Evolutionary conservation across 1,140 invertebrate species (phyloP).

Genomic region (Drosophila arawakana): DNA sequence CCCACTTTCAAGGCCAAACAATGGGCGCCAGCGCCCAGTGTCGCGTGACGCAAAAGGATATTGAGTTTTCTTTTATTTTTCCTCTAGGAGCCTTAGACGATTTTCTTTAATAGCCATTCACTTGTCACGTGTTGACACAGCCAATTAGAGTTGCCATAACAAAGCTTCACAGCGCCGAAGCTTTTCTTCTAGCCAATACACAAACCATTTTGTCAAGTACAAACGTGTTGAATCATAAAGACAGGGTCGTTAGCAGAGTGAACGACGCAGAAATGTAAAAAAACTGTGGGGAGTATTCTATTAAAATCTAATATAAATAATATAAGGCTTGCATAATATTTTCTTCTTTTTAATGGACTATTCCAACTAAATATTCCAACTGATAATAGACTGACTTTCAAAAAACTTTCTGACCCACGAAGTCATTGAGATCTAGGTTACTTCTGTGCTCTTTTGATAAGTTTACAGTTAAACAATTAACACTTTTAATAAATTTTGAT

Average conservation of each 20-base stretch:
- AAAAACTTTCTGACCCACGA: no score
- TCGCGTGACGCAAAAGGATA: slow-evolving; percentile 78
- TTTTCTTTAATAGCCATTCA: slow-evolving; percentile 42
- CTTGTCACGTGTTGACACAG: slow-evolving; percentile 62
- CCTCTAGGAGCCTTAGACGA: slow-evolving; percentile 40
- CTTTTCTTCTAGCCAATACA: slow-evolving; percentile 42
- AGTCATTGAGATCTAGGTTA: no score
- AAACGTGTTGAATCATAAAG: not conserved
- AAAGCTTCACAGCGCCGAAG: slow-evolving; percentile 35
- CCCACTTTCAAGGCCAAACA: slow-evolving; percentile 70
- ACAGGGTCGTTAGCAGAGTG: not conserved
- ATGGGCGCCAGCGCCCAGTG: slow-evolving; percentile 50
- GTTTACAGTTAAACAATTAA: no score
- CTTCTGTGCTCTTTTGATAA: no score
- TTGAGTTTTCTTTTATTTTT: slow-evolving; percentile 58
- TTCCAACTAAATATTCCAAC: no score
- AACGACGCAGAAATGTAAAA: not conserved
- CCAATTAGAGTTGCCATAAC: slow-evolving; percentile 62
- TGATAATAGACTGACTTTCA: no score
- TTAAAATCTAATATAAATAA: no score
- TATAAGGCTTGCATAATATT: no score
- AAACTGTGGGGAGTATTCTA: no score
- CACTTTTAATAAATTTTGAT: slow-evolving; percentile 6
- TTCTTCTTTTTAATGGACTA: no score
- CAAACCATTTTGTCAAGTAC: slow-evolving; percentile 41